Conservation (phyloP, 2,888 invertebrate species). For the Hypercompe scribonia region DNA sequence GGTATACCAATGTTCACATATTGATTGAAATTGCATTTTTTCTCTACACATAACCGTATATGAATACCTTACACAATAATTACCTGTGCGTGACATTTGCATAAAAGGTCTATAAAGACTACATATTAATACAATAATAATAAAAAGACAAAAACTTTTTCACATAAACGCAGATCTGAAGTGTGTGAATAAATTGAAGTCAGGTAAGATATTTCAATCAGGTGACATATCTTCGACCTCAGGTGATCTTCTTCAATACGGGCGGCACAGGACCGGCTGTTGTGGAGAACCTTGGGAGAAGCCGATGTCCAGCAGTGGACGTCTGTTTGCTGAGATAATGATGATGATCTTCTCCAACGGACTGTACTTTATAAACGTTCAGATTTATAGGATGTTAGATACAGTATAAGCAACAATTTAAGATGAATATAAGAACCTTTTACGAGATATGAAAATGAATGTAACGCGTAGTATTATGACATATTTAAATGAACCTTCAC, state of each 20-base stretch:
- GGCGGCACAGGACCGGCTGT: too few species aligned
- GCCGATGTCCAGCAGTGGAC: too few species aligned
- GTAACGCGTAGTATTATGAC: constrained; percentile 64
- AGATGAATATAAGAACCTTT: constrained; percentile 45
- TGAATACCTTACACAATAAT: too few species aligned
- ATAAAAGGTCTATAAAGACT: neutral
- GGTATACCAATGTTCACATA: too few species aligned
- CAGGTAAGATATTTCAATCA: neutral
- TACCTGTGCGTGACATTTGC: neutral
- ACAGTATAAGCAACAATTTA: constrained; percentile 30
- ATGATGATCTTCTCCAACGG: neutral
- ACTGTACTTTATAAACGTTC: neutral
- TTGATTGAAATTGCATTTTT: too few species aligned
- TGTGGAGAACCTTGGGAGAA: too few species aligned
- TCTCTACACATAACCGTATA: too few species aligned
- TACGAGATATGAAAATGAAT: constrained; percentile 52
- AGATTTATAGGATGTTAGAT: neutral
- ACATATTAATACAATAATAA: neutral
- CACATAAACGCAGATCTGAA: neutral
- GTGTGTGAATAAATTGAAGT: too few species aligned
- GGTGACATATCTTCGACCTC: neutral
- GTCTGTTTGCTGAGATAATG: too few species aligned
- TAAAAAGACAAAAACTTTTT: neutral
- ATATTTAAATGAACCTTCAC: constrained; percentile 73
- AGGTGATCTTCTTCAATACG: too few species aligned